phyloP scores from a whole-genome alignment of 2,113 vertebrate genomes.

The Antigone vipio region DNA sequence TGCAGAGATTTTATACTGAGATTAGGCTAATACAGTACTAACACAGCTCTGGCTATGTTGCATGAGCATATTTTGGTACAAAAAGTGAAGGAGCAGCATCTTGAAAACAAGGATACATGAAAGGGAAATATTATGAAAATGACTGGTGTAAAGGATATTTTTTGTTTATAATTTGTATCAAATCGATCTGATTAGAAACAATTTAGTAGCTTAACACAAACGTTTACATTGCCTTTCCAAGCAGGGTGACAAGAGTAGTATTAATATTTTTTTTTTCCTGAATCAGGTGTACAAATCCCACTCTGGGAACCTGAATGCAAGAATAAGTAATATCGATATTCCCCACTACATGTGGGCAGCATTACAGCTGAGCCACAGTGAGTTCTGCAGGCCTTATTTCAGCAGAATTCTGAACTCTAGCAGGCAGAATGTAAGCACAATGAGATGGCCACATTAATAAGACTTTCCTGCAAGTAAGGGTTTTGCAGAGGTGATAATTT shows the following conservation, averaged over 20 bases:
- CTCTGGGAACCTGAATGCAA: background rate
- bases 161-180: background rate
- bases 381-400: background rate
- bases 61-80: background rate
- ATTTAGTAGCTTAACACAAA: background rate
- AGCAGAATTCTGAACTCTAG: background rate
- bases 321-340: background rate
- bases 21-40: background rate
- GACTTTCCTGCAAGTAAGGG: background rate
- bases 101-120: background rate
- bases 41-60: background rate
- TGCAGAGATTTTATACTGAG: background rate
- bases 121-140: background rate
- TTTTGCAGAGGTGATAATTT: conserved; percentile 7
- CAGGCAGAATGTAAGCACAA: background rate
- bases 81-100: background rate
- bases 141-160: background rate
- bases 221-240: background rate
- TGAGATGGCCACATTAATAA: background rate
- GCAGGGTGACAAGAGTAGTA: background rate
- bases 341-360: background rate
- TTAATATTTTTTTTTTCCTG: background rate
- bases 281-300: background rate
- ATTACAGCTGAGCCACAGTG: background rate
- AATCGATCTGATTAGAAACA: background rate